Percentiles rank a stretch among this genome's conserved stretches.
These are phyloP conservation scores for Spheniscus mendiculus DNA, from an alignment of 2,113 vertebrate genomes.

Conservation along the genomic window DNA sequence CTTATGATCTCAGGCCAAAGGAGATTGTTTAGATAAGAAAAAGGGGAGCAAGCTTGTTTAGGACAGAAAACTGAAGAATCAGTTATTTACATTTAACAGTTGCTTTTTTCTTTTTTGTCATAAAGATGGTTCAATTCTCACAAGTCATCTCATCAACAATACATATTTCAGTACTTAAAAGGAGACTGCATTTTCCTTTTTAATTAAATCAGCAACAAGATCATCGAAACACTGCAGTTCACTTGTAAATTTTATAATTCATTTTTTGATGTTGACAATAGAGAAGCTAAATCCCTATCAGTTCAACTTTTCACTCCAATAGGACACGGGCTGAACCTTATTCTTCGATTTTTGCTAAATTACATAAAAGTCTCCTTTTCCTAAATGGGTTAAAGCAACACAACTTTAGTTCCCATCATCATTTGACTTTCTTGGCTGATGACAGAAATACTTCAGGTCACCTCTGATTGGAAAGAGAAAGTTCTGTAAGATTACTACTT, in stretches of 20 bases:
- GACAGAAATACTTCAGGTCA: background rate
- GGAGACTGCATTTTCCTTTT: background rate
- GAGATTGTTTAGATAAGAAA: background rate
- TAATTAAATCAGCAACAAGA: background rate
- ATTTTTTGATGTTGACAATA: background rate
- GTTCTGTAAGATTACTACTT: background rate
- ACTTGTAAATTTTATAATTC: background rate
- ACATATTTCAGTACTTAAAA: background rate
- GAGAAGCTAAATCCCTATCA: background rate
- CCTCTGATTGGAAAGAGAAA: background rate
- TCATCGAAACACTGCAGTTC: background rate
- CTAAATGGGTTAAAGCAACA: background rate
- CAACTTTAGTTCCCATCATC: background rate
- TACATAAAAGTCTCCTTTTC: background rate
- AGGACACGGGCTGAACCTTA: background rate
- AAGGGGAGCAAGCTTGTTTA: background rate
- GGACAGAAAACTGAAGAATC: background rate
- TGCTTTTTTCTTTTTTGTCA: background rate
- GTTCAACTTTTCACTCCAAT: background rate
- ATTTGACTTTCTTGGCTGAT: background rate
- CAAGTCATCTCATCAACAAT: background rate
- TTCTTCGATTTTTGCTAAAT: background rate
- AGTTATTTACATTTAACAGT: background rate
- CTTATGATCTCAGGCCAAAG: background rate
- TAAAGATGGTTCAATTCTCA: background rate